Conservation (phyloP, 2,888 invertebrate species). For the Drosophila trichaetosa region DNA sequence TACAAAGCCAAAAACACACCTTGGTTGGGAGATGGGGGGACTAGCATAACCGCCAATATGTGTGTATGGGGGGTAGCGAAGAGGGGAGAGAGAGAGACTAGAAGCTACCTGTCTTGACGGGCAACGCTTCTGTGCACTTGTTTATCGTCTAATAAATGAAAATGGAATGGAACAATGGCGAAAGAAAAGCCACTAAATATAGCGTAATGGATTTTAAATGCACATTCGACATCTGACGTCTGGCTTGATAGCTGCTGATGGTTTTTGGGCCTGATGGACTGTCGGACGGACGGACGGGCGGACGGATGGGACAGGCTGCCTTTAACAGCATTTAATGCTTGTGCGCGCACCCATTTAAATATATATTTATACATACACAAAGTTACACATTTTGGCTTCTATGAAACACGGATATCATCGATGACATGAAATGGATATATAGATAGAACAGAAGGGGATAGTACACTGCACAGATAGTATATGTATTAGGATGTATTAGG, state of each 20-base stretch:
- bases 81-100: background rate
- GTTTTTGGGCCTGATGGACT: constrained; percentile 45
- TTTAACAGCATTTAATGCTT: constrained; percentile 56
- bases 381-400: constrained; percentile 18
- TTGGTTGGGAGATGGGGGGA: background rate
- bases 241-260: constrained; percentile 57
- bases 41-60: constrained; percentile 14
- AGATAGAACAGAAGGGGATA: constrained; percentile 28
- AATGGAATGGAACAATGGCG: constrained; percentile 66
- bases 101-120: constrained; percentile 52
- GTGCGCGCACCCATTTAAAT: constrained; percentile 36
- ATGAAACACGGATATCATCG: constrained; percentile 31
- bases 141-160: constrained; percentile 64
- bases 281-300: background rate
- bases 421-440: constrained; percentile 31
- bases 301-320: constrained; percentile 32
- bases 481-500: constrained; percentile 17
- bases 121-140: constrained; percentile 48
- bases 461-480: background rate
- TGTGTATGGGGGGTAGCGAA: background rate
- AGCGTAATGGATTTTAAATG: constrained; percentile 70
- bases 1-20: background rate
- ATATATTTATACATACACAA: background rate
- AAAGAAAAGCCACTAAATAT: constrained; percentile 60
- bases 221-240: constrained; percentile 65